Conservation (phyloP, 2,888 invertebrate genomes). For the Ctenicera cuprea region DNA sequence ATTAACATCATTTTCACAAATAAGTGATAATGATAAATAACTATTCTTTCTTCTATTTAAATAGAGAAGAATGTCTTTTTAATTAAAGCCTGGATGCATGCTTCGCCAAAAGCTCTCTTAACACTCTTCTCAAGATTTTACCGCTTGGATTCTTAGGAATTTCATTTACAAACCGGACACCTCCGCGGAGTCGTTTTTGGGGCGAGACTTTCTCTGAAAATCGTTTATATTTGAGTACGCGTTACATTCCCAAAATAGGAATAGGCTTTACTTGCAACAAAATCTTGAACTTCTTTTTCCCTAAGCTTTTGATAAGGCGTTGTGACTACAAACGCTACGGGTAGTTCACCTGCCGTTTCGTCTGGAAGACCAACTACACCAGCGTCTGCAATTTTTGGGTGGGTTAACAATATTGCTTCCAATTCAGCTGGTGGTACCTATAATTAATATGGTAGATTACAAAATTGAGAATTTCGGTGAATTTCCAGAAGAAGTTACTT, state of each 20-base stretch:
- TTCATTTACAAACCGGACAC: constrained; percentile 73
- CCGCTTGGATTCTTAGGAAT: constrained; percentile 74
- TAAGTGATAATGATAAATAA: no score
- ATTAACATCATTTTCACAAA: no score
- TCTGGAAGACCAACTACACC: constrained; percentile 90
- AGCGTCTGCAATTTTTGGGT: constrained; percentile 83
- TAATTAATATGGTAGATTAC: not conserved
- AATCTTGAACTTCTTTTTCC: constrained; percentile 68
- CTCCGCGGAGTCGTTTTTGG: constrained; percentile 83
- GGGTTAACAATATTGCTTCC: constrained; percentile 84
- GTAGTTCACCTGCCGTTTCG: constrained; percentile 84
- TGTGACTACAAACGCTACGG: constrained; percentile 84
- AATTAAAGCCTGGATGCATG: constrained; percentile 47
- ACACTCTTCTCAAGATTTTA: constrained; percentile 73
- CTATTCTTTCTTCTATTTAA: no score
- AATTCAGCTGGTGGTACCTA: constrained; percentile 90
- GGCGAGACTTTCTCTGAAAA: constrained; percentile 77
- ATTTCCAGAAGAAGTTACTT: no score
- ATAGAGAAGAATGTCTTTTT: no score
- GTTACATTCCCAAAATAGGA: not conserved
- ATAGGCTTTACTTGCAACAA: constrained; percentile 70
- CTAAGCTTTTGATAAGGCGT: constrained; percentile 74
- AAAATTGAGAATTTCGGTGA: no score
- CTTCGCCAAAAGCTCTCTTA: constrained; percentile 60
- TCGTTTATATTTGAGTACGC: constrained; percentile 21